Conservation (phyloP, 2,888 invertebrate species). For the Drosophila fulvimacula region DNA sequence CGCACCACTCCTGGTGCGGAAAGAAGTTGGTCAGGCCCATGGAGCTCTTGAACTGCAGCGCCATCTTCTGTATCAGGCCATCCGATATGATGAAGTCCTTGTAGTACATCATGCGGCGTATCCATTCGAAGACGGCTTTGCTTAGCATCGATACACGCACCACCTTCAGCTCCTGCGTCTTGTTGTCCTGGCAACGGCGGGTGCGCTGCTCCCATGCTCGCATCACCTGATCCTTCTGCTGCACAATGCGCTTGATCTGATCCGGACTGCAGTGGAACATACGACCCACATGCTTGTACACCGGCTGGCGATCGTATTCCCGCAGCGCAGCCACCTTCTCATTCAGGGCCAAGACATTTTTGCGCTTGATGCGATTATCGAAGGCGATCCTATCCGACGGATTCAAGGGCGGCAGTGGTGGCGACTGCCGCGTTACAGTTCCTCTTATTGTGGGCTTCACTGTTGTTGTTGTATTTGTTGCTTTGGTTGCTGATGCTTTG, state of each 20-base stretch:
- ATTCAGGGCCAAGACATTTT: constrained; percentile 82
- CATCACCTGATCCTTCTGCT: constrained; percentile 79
- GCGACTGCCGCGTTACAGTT: constrained; percentile 13
- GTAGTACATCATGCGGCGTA: constrained; percentile 84
- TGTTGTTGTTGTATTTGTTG: not conserved
- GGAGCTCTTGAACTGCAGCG: constrained; percentile 82
- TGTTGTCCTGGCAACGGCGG: constrained; percentile 75
- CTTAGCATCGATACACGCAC: constrained; percentile 82
- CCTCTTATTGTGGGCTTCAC: not conserved
- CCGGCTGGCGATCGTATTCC: constrained; percentile 82
- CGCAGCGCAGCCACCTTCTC: constrained; percentile 83
- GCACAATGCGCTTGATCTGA: constrained; percentile 83
- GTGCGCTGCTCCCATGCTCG: constrained; percentile 83
- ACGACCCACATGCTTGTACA: constrained; percentile 83
- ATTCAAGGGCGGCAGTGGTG: constrained; percentile 56
- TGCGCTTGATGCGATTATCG: constrained; percentile 83
- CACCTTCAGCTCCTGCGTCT: constrained; percentile 79
- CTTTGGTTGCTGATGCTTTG: not conserved
- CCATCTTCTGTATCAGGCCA: constrained; percentile 83
- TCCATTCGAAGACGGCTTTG: constrained; percentile 83
- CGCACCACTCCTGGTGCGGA: constrained; percentile 83
- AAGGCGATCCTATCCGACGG: constrained; percentile 76
- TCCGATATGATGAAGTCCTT: constrained; percentile 82
- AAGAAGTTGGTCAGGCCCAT: constrained; percentile 82
- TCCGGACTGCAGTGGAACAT: constrained; percentile 83